Evolutionary conservation across 2,888 invertebrate genomes (phyloP).

Genomic region (Hypena proboscidalis): DNA sequence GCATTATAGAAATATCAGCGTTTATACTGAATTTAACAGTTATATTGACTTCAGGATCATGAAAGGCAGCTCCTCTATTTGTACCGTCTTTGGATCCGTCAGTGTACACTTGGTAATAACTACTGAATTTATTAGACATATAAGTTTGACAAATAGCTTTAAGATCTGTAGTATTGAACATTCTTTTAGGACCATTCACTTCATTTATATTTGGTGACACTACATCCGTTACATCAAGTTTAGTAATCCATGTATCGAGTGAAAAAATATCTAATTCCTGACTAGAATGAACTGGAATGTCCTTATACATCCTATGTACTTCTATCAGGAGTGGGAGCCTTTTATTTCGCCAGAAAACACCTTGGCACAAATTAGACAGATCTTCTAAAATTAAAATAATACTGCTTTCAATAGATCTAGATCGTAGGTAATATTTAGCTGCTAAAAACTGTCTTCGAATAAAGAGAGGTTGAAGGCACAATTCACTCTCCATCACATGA

Average conservation of each 20-base stretch:
- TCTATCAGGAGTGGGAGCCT: neutral
- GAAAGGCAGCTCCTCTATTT: constrained; percentile 3
- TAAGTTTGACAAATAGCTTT: neutral
- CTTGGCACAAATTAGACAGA: too few relatives aligned
- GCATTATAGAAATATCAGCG: constrained; percentile 4
- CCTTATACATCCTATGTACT: neutral
- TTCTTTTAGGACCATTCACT: neutral
- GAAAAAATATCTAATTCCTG: neutral
- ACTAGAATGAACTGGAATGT: neutral
- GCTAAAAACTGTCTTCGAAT: too few relatives aligned
- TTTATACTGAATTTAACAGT: constrained; percentile 2
- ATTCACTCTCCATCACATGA: too few relatives aligned
- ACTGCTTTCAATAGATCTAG: too few relatives aligned
- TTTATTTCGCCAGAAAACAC: neutral
- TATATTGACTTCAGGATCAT: constrained; percentile 3
- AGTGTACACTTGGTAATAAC: constrained; percentile 5
- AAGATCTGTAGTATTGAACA: neutral
- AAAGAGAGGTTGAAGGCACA: too few relatives aligned
- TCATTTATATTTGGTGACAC: neutral
- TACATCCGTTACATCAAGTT: neutral
- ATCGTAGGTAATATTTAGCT: too few relatives aligned
- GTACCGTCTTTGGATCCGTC: constrained; percentile 6
- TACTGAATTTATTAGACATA: neutral
- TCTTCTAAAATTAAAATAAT: too few relatives aligned
- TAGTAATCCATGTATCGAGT: constrained; percentile 6